These are phyloP conservation scores for Nebria ingens DNA, from an alignment of 1,140 invertebrate species.

Conservation along the genomic window DNA sequence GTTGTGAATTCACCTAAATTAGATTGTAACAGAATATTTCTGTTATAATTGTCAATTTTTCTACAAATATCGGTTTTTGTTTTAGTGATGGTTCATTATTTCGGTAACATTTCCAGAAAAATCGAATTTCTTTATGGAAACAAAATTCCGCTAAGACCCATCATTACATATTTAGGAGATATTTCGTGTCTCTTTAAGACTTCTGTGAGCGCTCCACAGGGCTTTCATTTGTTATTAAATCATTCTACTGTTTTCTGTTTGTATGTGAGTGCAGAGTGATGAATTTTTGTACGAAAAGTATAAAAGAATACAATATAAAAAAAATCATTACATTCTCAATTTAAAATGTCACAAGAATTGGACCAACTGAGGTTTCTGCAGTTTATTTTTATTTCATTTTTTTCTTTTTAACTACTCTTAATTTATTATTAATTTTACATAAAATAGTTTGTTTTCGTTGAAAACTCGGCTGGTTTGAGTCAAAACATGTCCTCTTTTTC, in stretches of 20 bases:
- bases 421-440: neutral
- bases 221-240: constrained; percentile 1
- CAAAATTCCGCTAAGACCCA: too few relatives aligned
- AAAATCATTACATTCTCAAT: neutral
- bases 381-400: neutral
- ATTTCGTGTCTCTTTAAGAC: too few relatives aligned
- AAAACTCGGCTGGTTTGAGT: constrained; percentile 1
- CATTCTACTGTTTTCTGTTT: constrained; percentile 1
- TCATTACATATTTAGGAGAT: too few relatives aligned
- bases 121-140: too few relatives aligned
- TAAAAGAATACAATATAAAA: neutral
- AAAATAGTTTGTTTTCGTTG: neutral
- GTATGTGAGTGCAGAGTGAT: constrained; percentile 1
- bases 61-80: too few relatives aligned
- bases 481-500: neutral
- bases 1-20: too few relatives aligned
- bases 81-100: too few relatives aligned
- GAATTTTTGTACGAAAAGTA: constrained; percentile 1
- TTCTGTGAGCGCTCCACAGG: neutral
- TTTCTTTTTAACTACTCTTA: too few relatives aligned
- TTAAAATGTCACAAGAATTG: neutral
- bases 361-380: neutral
- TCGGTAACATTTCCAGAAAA: too few relatives aligned
- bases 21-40: neutral
- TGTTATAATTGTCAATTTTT: neutral